These are phyloP conservation scores for Hydropsyche betteni DNA, from an alignment of 2,888 invertebrate species.

Conservation along the genomic window DNA sequence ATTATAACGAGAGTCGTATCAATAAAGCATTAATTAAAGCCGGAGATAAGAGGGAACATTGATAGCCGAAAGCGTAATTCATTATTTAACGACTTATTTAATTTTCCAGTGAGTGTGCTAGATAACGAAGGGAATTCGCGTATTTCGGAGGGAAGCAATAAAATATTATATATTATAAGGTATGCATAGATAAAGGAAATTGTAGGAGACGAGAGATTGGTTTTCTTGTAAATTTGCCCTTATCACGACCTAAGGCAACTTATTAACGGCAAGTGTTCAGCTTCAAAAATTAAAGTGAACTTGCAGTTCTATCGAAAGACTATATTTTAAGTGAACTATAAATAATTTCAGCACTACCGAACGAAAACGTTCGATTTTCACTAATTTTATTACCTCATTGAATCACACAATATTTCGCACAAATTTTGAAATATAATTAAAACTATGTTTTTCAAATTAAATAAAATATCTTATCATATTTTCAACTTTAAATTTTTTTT, in stretches of 20 bases:
- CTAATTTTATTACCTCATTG: too few species aligned
- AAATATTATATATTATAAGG: background rate
- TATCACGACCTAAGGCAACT: slow-evolving; percentile 6
- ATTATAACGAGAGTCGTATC: slow-evolving; percentile 3
- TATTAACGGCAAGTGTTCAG: background rate
- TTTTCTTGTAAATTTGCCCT: slow-evolving; percentile 14
- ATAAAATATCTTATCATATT: too few species aligned
- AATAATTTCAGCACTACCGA: too few species aligned
- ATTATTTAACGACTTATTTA: slow-evolving; percentile 16
- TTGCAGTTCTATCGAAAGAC: too few species aligned
- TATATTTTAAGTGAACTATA: too few species aligned
- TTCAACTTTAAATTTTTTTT: too few species aligned
- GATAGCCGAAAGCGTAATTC: slow-evolving; percentile 14
- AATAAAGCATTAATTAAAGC: slow-evolving; percentile 14
- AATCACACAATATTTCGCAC: too few species aligned
- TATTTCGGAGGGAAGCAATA: background rate
- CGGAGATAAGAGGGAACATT: background rate
- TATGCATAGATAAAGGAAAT: slow-evolving; percentile 12
- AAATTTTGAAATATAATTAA: too few species aligned
- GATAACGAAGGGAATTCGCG: background rate
- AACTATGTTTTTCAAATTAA: too few species aligned
- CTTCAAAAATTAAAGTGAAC: background rate
- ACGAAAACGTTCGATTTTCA: too few species aligned
- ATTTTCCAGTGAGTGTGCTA: background rate
- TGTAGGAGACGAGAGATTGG: background rate